These are phyloP conservation scores for Mus minutoides DNA, from an alignment of 2,797 vertebrate genomes.

Conservation along the genomic window DNA sequence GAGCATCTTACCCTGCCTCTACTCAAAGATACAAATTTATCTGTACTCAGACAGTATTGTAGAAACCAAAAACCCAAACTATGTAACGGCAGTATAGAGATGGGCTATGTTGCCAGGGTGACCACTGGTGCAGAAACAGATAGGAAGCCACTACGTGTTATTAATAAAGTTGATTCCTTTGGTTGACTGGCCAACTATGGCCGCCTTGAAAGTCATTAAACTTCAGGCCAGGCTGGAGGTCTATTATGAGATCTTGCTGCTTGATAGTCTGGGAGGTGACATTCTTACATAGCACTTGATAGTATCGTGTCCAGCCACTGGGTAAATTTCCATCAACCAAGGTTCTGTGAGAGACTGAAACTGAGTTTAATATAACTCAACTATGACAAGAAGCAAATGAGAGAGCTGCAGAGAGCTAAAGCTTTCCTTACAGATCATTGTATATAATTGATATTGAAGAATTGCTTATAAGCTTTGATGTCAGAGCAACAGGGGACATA, in stretches of 20 bases:
- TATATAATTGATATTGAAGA: slow-evolving; percentile 14
- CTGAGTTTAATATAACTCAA: slow-evolving; percentile 64
- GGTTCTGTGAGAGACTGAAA: slow-evolving; percentile 64
- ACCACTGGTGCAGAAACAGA: slow-evolving; percentile 43
- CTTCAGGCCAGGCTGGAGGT: slow-evolving; percentile 63
- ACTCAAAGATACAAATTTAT: background rate
- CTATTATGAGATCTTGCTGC: slow-evolving; percentile 76
- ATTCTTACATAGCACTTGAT: background rate
- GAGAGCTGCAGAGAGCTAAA: background rate
- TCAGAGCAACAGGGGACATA: slow-evolving; percentile 9
- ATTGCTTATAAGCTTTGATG: slow-evolving; percentile 1
- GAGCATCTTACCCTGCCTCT: background rate
- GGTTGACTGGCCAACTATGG: slow-evolving; percentile 62
- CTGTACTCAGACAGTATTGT: slow-evolving; percentile 19
- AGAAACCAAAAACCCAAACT: slow-evolving; percentile 30
- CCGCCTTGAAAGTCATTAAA: slow-evolving; percentile 71
- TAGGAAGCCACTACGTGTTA: slow-evolving; percentile 45
- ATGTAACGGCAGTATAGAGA: background rate
- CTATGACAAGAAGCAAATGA: slow-evolving; percentile 26
- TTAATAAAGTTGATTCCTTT: slow-evolving; percentile 71
- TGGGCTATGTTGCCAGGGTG: slow-evolving; percentile 5
- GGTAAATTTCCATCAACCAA: slow-evolving; percentile 52
- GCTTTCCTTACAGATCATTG: slow-evolving; percentile 23
- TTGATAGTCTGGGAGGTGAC: slow-evolving; percentile 46
- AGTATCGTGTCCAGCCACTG: slow-evolving; percentile 3